phyloP scores from a whole-genome alignment of 2,797 vertebrate species.

The Pangasius larnaudii region DNA sequence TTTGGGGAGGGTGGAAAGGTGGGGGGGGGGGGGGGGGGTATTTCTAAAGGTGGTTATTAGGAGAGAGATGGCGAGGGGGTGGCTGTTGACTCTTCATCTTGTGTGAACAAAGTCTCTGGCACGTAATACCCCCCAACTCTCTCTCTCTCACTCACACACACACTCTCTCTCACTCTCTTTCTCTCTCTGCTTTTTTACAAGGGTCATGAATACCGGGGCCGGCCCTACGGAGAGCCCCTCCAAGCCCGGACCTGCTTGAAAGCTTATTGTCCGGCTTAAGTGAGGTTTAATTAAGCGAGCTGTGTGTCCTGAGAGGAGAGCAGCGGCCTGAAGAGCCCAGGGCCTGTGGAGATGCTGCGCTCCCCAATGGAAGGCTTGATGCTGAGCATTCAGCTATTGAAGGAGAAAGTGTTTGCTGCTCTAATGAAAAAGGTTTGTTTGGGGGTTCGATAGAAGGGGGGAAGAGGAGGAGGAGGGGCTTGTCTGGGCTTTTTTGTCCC shows the following conservation, averaged over 20 bases:
- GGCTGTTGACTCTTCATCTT: constrained; percentile 87
- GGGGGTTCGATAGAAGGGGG: constrained; percentile 52
- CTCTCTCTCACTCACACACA: constrained; percentile 44
- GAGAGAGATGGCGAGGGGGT: constrained; percentile 71
- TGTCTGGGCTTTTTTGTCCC: constrained; percentile 66
- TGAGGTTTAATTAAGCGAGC: constrained; percentile 84
- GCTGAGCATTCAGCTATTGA: constrained; percentile 55
- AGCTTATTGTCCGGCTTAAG: constrained; percentile 81
- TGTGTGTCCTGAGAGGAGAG: constrained; percentile 77
- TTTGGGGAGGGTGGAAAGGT: constrained; percentile 60
- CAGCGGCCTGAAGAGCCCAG: constrained; percentile 64
- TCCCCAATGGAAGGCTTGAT: constrained; percentile 51
- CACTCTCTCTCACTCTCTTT: constrained; percentile 52
- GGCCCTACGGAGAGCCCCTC: constrained; percentile 68
- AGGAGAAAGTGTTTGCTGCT: constrained; percentile 79
- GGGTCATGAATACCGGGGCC: constrained; percentile 75
- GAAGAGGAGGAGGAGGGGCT: constrained; percentile 55
- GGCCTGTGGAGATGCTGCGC: constrained; percentile 65
- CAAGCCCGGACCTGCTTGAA: constrained; percentile 74
- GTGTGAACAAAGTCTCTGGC: constrained; percentile 83
- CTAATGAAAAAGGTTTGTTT: constrained; percentile 82
- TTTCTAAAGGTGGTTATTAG: constrained; percentile 83
- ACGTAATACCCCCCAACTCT: constrained; percentile 62
- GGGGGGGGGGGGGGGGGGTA: constrained; percentile 56
- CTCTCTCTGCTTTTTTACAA: constrained; percentile 76